phyloP scores from a whole-genome alignment of 1,140 invertebrate species.

The Sminthurides bifidus region DNA sequence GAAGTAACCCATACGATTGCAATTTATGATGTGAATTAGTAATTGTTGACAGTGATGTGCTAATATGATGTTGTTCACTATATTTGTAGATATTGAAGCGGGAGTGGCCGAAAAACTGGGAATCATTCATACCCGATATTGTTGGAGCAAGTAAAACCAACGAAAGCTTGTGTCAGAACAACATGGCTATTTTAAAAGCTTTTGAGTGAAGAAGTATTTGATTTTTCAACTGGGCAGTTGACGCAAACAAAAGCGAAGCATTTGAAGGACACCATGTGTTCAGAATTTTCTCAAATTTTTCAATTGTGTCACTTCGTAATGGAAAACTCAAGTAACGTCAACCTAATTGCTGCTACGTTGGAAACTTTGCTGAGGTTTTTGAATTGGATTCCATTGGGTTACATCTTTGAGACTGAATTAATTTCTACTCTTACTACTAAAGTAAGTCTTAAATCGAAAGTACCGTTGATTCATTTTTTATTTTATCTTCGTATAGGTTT shows the following conservation, averaged over 20 bases:
- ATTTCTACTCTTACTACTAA: conserved; percentile 91
- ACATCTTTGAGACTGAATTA: conserved; percentile 98
- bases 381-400: conserved; percentile 98
- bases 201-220: conserved; percentile 97
- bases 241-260: conserved; percentile 99
- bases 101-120: conserved; percentile 99
- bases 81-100: conserved; percentile 81
- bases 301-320: conserved; percentile 94
- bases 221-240: conserved; percentile 94
- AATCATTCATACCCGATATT: conserved; percentile 96
- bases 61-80: conserved; percentile 16
- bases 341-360: conserved; percentile 82
- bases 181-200: conserved; percentile 97
- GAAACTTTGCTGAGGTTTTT: conserved; percentile 93
- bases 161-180: conserved; percentile 97
- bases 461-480: not conserved
- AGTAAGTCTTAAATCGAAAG: conserved; percentile 39
- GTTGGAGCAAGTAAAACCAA: conserved; percentile 98
- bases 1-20: too few relatives aligned
- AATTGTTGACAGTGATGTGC: conserved; percentile 2
- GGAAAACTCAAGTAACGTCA: conserved; percentile 91
- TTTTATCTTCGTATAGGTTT: conserved; percentile 7
- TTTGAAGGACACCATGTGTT: conserved; percentile 99
- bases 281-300: conserved; percentile 96
- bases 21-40: too few relatives aligned